phyloP scores from a whole-genome alignment of 1,140 invertebrate genomes.

The Acromyrmex charruanus region DNA sequence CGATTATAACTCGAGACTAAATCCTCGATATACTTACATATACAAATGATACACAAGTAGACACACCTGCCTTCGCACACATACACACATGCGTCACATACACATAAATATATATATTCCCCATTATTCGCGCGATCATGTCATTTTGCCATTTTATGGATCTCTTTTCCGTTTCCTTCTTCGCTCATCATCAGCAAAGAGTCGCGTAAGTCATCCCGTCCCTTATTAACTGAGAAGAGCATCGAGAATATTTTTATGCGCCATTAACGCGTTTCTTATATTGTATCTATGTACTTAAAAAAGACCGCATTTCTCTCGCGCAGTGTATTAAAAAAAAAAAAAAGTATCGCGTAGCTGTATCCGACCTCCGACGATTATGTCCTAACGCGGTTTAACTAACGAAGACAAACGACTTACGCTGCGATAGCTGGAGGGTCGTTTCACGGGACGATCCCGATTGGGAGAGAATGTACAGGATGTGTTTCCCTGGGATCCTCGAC shows the following conservation, averaged over 20 bases:
- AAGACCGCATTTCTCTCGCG: constrained; percentile 60
- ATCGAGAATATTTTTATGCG: constrained; percentile 64
- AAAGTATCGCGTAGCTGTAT: constrained; percentile 57
- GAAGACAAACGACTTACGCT: constrained; percentile 40
- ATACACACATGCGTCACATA: background rate
- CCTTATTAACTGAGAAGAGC: constrained; percentile 60
- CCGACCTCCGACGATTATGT: constrained; percentile 43
- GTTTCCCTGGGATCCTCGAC: constrained; percentile 21
- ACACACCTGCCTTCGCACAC: background rate
- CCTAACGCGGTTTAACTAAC: constrained; percentile 53
- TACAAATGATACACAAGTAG: background rate
- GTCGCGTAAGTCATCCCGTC: constrained; percentile 56
- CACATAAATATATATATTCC: background rate
- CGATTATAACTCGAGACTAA: constrained; percentile 27
- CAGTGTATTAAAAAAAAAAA: constrained; percentile 51
- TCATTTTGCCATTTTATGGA: constrained; percentile 28
- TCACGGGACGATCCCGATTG: constrained; percentile 56
- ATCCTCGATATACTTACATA: background rate
- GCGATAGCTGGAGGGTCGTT: constrained; percentile 50
- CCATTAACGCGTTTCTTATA: constrained; percentile 58
- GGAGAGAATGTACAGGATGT: constrained; percentile 15
- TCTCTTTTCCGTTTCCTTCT: constrained; percentile 49
- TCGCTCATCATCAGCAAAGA: constrained; percentile 48
- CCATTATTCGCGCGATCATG: background rate
- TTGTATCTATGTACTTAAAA: constrained; percentile 61